Evolutionary conservation across 2,113 vertebrate species (phyloP).

Genomic region (Cervus canadensis): DNA sequence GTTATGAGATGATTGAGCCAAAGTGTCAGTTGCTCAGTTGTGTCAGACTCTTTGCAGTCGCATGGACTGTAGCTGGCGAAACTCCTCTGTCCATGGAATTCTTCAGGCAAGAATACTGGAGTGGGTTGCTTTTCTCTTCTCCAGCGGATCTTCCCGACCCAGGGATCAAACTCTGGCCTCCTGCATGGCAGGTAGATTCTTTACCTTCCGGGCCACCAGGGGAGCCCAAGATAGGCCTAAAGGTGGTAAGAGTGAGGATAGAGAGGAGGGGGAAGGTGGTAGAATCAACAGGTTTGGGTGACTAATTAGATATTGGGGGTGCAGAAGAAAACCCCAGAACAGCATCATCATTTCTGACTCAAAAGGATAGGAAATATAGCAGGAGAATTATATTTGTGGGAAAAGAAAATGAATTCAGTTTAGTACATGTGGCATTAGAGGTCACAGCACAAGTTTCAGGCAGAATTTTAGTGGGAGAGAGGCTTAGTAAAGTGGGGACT

Average conservation of each 20-base stretch:
- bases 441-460: neutral
- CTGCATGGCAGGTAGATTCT: neutral
- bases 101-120: neutral
- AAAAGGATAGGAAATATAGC: neutral
- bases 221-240: neutral
- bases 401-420: neutral
- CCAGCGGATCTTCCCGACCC: neutral
- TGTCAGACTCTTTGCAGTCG: neutral
- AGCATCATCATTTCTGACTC: neutral
- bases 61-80: neutral
- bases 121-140: neutral
- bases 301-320: neutral
- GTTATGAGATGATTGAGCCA: neutral
- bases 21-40: neutral
- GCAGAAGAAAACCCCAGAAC: neutral
- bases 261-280: neutral
- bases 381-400: neutral
- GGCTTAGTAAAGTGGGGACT: neutral
- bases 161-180: neutral
- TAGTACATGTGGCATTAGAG: neutral
- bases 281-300: neutral
- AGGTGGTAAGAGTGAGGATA: neutral
- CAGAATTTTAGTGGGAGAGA: neutral
- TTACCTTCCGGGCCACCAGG: neutral
- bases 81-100: neutral